Evolutionary conservation across 2,113 vertebrate genomes (phyloP), one percentile per base, ranked within the genome.

Genomic region (Arothron firmamentum): DNA sequence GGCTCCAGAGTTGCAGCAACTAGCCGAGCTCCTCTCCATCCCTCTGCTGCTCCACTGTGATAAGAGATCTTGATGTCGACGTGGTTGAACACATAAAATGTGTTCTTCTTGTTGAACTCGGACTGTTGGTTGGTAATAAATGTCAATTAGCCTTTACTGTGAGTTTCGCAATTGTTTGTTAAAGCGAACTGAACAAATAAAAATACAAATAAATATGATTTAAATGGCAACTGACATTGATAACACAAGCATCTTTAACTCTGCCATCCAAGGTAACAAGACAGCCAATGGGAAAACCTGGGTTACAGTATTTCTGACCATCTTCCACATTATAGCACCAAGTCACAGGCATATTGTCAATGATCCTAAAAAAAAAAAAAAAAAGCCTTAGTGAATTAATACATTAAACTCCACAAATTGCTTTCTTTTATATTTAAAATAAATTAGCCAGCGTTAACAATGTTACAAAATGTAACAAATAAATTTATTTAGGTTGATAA

Each of bases 291-390:
- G 97, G 96, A 85, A 99, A 99, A 41, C 97, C 97, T 50, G 97
- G 97, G 88, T 97, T 99, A 85, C 97, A 99, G 87, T 94, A 97
- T 69, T 91, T 94, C 83, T 96, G 95, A 31, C 84, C 75, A 31
- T 95, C 94, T 85, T 99, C 97, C 25, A 99, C 96, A 12, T 95
- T 92, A 0, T 99, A 99, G 84, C 97, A 99, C 97, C 97, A 99
- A 0, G 97, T 99, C 52, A 99, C 97, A 14, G 97, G 97, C 96
- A 99, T 99, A 78, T 99, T 99, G 88, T 99, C 97, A 78, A 99
- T 90, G 78, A 99, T 99, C 97, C 96, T 99, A 77, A 2, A 78
- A 64, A 77, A 0, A 11, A 2, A 1, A 17, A 15, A 5, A 21
- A 15, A 13, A 23, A 6, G 1, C 14, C 20, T 52, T 14, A 20